These are phyloP conservation scores for Cheumatopsyche charites DNA, from an alignment of 1,140 invertebrate genomes.

Conservation along the genomic window DNA sequence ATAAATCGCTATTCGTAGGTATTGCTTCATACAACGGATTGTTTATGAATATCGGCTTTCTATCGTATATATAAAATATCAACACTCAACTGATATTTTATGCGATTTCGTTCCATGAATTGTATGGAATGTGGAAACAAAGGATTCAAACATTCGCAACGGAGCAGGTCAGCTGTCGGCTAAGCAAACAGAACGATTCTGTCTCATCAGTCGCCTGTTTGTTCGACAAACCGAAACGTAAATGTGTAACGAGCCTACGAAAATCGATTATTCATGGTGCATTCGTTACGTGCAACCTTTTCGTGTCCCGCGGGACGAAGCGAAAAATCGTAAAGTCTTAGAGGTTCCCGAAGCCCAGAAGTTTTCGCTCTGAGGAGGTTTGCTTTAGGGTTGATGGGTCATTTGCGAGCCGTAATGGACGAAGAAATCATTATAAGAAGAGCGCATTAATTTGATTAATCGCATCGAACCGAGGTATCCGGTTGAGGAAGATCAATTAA, in stretches of 20 bases:
- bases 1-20: too few relatives aligned
- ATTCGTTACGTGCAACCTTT: not conserved
- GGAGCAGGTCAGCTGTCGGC: not conserved
- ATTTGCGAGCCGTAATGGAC: not conserved
- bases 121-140: too few relatives aligned
- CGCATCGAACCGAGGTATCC: not conserved
- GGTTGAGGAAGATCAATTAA: not conserved
- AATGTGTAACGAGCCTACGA: constrained; percentile 18
- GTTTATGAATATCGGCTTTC: too few relatives aligned
- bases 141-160: too few relatives aligned
- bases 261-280: constrained; percentile 28
- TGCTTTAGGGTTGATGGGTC: constrained; percentile 4
- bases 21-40: too few relatives aligned
- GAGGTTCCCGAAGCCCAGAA: too few relatives aligned
- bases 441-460: constrained; percentile 25
- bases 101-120: too few relatives aligned
- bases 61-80: too few relatives aligned
- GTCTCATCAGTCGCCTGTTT: constrained; percentile 26
- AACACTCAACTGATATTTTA: too few relatives aligned
- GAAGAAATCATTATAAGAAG: constrained; percentile 16
- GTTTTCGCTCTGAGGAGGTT: too few relatives aligned
- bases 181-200: constrained; percentile 25
- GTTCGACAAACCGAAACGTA: constrained; percentile 17
- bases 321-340: too few relatives aligned
- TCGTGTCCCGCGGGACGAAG: too few relatives aligned